Evolutionary conservation across 2,888 invertebrate genomes (phyloP).

Genomic region (Oxycera nigricornis): DNA sequence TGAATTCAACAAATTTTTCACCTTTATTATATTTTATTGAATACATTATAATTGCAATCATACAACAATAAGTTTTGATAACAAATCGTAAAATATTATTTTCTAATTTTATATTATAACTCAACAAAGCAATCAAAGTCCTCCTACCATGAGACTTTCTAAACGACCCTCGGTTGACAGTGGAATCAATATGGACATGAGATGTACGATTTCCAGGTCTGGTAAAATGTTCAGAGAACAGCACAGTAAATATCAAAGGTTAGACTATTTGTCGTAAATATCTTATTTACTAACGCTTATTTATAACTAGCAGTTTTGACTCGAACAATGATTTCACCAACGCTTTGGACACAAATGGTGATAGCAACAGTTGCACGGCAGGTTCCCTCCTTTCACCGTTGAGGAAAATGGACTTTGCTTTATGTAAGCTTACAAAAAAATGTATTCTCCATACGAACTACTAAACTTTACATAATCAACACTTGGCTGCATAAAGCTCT

Average conservation of each 20-base stretch:
- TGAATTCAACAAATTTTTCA: no score
- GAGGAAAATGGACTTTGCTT: constrained; percentile 82
- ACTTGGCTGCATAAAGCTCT: constrained; percentile 4
- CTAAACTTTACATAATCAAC: not conserved
- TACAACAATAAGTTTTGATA: no score
- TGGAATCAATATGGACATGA: constrained; percentile 76
- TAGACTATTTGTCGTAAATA: no score
- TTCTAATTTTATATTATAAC: no score
- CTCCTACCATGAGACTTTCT: constrained; percentile 64
- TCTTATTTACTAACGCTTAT: not conserved
- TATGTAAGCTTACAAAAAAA: constrained; percentile 73
- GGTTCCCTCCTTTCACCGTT: constrained; percentile 64
- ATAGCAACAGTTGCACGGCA: constrained; percentile 51
- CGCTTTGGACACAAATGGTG: constrained; percentile 59
- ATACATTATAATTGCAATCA: no score
- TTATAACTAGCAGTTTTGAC: constrained; percentile 54
- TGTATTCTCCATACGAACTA: not conserved
- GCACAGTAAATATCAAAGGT: constrained; percentile 56
- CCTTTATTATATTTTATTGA: no score
- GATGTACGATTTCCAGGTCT: constrained; percentile 55
- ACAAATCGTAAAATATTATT: not conserved
- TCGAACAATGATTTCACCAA: constrained; percentile 62
- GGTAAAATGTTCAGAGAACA: constrained; percentile 64
- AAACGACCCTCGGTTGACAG: constrained; percentile 81
- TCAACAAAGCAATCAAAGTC: constrained; percentile 61